A percentile compares a stretch with the other conserved stretches of the same genome.
These are phyloP conservation scores for Zygogramma bicolorata DNA, from an alignment of 2,888 invertebrate genomes.

Conservation along the genomic window DNA sequence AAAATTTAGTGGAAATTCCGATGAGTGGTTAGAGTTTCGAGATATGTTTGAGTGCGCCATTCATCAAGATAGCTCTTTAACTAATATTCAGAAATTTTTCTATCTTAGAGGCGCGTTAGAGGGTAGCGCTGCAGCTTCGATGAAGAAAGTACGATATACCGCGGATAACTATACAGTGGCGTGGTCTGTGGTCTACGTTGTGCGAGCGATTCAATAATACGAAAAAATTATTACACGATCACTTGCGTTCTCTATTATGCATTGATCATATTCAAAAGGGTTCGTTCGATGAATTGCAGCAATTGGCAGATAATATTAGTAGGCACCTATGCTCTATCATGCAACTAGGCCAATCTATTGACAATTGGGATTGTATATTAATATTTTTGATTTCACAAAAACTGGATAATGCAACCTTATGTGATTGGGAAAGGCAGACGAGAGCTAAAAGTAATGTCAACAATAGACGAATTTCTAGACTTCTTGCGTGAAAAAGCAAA, in stretches of 20 bases:
- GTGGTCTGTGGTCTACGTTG: constrained; percentile 22
- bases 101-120: constrained; percentile 35
- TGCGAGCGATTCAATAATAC: constrained; percentile 24
- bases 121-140: constrained; percentile 28
- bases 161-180: constrained; percentile 26
- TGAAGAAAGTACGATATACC: constrained; percentile 24
- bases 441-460: not conserved
- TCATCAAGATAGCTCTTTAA: constrained; percentile 28
- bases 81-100: constrained; percentile 32
- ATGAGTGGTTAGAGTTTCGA: constrained; percentile 27
- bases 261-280: constrained; percentile 14
- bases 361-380: constrained; percentile 30
- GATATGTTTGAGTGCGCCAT: constrained; percentile 31
- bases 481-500: constrained; percentile 9
- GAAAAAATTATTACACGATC: constrained; percentile 15
- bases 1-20: constrained; percentile 25
- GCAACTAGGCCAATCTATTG: constrained; percentile 25
- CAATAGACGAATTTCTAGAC: constrained; percentile 4
- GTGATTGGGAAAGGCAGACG: constrained; percentile 22
- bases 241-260: constrained; percentile 3
- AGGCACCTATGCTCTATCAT: constrained; percentile 19
- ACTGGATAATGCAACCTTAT: constrained; percentile 6
- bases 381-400: constrained; percentile 22
- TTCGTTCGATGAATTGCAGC: constrained; percentile 18
- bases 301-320: constrained; percentile 25